Evolutionary conservation across 2,888 invertebrate species (phyloP).

Genomic region (Apoda limacodes): DNA sequence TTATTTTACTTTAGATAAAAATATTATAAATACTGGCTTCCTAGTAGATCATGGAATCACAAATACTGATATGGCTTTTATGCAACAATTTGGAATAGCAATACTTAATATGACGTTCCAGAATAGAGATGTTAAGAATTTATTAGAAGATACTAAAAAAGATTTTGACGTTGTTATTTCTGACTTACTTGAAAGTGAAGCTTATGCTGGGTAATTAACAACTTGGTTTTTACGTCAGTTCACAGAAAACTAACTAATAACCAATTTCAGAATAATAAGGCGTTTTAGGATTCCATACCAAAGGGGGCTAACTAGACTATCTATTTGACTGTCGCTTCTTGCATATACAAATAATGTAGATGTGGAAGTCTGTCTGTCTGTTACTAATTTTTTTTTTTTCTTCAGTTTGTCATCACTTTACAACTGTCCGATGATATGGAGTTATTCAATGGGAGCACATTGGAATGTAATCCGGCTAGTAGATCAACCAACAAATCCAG

Average conservation of each 20-base stretch:
- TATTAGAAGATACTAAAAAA: conserved; percentile 23
- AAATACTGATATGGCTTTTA: background rate
- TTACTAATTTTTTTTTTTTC: too few species aligned
- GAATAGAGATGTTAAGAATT: conserved; percentile 23
- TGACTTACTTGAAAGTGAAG: conserved; percentile 7
- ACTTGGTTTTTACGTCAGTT: background rate
- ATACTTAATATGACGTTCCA: conserved; percentile 4
- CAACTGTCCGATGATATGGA: conserved; percentile 33
- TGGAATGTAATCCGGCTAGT: conserved; percentile 24
- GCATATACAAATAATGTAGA: too few species aligned
- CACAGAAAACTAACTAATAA: too few species aligned
- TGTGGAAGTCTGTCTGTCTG: too few species aligned
- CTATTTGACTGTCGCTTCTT: too few species aligned
- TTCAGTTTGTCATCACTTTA: conserved; percentile 27
- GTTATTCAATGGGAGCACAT: conserved; percentile 27
- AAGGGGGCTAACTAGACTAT: too few species aligned
- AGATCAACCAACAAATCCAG: conserved; percentile 27
- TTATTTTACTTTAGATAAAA: too few species aligned
- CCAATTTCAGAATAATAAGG: too few species aligned
- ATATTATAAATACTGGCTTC: too few species aligned
- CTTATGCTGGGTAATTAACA: conserved; percentile 7
- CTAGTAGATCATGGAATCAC: background rate
- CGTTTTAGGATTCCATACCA: too few species aligned
- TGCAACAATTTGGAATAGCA: background rate
- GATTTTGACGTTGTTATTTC: conserved; percentile 8